phyloP scores from a whole-genome alignment of 2,113 vertebrate genomes.

The Terrapene triunguis region DNA sequence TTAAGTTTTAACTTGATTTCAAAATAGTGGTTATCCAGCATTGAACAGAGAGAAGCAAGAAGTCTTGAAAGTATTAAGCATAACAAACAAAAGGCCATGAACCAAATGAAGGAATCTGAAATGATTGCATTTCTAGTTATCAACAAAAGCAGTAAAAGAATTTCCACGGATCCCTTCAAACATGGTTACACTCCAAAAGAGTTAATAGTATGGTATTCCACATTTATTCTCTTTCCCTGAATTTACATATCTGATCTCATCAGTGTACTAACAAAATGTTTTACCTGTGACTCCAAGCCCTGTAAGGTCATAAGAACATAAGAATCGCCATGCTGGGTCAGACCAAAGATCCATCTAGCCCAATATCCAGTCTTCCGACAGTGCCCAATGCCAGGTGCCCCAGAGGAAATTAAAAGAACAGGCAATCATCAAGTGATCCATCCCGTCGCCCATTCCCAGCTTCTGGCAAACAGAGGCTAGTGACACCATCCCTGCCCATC shows the following conservation, averaged over 20 bases:
- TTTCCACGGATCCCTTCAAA: background rate
- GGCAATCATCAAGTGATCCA: too few species aligned
- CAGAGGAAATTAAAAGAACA: too few species aligned
- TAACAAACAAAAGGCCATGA: background rate
- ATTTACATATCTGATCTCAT: background rate
- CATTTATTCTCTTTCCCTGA: background rate
- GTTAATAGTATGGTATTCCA: background rate
- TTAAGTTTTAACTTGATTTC: background rate
- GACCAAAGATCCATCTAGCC: too few species aligned
- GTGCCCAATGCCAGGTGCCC: too few species aligned
- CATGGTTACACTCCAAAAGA: background rate
- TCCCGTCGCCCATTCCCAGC: too few species aligned
- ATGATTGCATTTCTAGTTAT: background rate
- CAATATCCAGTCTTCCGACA: too few species aligned
- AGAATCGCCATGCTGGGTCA: too few species aligned
- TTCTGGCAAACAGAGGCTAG: too few species aligned
- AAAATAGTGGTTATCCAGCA: background rate
- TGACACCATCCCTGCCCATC: too few species aligned
- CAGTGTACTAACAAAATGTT: background rate
- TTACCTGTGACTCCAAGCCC: background rate
- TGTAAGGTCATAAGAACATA: background rate
- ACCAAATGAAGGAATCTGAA: background rate
- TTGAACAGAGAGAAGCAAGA: background rate
- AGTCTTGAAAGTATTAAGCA: background rate
- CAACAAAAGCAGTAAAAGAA: background rate